These are phyloP conservation scores for Neostethus bicornis DNA, from an alignment of 2,797 vertebrate species.

Conservation along the genomic window DNA sequence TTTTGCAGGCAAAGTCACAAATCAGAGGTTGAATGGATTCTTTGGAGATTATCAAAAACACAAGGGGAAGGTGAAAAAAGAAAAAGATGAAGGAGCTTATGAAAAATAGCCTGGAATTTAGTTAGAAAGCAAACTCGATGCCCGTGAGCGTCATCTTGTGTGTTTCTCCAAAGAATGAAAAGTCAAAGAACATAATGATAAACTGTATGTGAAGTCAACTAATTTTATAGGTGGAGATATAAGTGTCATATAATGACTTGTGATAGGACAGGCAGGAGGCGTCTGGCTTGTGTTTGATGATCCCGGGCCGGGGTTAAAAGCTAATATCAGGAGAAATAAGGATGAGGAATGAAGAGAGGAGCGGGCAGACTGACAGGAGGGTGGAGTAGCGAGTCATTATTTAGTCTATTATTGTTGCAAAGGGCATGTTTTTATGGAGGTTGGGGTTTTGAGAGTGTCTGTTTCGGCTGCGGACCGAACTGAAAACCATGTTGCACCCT, in stretches of 20 bases:
- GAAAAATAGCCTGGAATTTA: conserved; percentile 53
- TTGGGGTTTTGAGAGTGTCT: conserved; percentile 99
- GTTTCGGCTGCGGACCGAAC: conserved; percentile 96
- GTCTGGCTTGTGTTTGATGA: conserved; percentile 57
- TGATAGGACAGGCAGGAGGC: conserved; percentile 55
- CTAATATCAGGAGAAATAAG: conserved; percentile 60
- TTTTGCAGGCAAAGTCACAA: conserved; percentile 92
- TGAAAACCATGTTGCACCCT: conserved; percentile 99
- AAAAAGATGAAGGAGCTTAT: conserved; percentile 49
- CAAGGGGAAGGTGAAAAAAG: conserved; percentile 57
- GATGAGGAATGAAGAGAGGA: conserved; percentile 58
- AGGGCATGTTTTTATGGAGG: conserved; percentile 97
- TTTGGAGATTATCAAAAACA: conserved; percentile 85
- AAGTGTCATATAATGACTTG: conserved; percentile 61
- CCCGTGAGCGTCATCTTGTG: conserved; percentile 56
- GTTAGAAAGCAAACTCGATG: conserved; percentile 64
- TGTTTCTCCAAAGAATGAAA: conserved; percentile 75
- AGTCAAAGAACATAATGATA: conserved; percentile 71
- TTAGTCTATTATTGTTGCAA: conserved; percentile 91
- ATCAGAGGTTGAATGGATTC: conserved; percentile 86
- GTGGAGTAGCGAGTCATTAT: conserved; percentile 53
- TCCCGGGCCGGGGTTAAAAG: conserved; percentile 54
- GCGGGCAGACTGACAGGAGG: conserved; percentile 61
- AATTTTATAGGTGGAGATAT: conserved; percentile 58
- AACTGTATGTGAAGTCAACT: conserved; percentile 67